Conservation (phyloP, 2,113 vertebrate genomes). For the Corvus hawaiiensis region DNA sequence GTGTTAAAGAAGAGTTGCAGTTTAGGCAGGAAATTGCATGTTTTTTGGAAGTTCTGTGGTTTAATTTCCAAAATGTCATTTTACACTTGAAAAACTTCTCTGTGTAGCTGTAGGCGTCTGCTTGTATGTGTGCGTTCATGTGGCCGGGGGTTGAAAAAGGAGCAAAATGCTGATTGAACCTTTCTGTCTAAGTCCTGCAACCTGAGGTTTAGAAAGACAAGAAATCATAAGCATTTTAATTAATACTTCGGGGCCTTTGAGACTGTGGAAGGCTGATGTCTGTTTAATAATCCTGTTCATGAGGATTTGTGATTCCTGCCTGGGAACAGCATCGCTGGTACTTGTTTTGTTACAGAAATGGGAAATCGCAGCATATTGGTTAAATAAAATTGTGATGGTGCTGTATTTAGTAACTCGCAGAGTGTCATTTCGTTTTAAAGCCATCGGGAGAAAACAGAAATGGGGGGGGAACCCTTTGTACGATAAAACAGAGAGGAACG, state of each 20-base stretch:
- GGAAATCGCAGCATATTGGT: neutral
- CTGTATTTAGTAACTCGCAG: neutral
- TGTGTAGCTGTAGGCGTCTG: neutral
- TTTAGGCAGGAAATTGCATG: neutral
- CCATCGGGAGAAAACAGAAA: neutral
- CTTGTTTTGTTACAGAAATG: neutral
- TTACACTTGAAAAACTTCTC: neutral
- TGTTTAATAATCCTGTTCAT: neutral
- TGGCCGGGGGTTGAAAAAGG: accelerated
- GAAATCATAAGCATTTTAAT: neutral
- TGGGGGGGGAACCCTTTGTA: neutral
- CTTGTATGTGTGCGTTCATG: accelerated
- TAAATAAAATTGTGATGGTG: neutral
- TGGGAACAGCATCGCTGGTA: neutral
- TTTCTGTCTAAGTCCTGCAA: neutral
- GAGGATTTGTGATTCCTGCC: neutral
- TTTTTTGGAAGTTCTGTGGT: neutral
- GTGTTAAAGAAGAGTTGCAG: neutral
- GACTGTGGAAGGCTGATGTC: neutral
- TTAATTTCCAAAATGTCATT: neutral
- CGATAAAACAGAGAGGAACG: neutral
- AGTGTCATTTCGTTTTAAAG: neutral
- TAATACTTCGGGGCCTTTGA: neutral
- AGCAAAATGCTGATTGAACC: neutral
- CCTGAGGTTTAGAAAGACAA: neutral